Conservation (phyloP, 1,140 invertebrate genomes). For the Drosophila eugracilis region DNA sequence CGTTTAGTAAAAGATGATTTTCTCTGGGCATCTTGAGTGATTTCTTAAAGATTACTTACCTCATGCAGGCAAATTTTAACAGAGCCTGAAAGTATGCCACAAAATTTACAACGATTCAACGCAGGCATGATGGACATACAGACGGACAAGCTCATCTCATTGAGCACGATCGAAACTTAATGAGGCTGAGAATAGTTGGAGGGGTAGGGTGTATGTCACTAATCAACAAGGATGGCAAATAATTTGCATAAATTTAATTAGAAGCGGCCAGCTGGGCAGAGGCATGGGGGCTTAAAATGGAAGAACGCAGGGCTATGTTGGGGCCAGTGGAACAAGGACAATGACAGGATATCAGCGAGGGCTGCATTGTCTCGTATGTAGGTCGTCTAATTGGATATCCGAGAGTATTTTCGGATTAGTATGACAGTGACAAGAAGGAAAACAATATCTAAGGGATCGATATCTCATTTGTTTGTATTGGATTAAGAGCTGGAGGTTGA, state of each 20-base stretch:
- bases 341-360: slow-evolving; percentile 16
- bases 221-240: slow-evolving; percentile 29
- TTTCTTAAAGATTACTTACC: not conserved
- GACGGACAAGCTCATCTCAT: slow-evolving; percentile 28
- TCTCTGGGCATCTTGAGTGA: slow-evolving; percentile 8
- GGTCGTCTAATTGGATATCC: slow-evolving; percentile 50
- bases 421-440: slow-evolving; percentile 6
- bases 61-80: not conserved
- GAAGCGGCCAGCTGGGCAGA: slow-evolving; percentile 24
- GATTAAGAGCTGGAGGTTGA: no score
- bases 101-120: not conserved
- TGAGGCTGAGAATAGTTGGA: slow-evolving; percentile 18
- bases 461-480: not conserved
- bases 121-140: not conserved
- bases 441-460: not conserved
- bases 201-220: no score
- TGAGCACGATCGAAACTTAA: slow-evolving; percentile 46
- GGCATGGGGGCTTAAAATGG: not conserved
- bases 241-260: slow-evolving; percentile 65
- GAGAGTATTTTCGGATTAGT: slow-evolving; percentile 29
- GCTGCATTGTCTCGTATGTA: slow-evolving; percentile 8
- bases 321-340: slow-evolving; percentile 17
- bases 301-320: slow-evolving; percentile 39
- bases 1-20: not conserved
- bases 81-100: slow-evolving; percentile 42